A percentile compares a stretch with the other conserved stretches of the same genome.
Conservation (phyloP, 2,113 vertebrate species). For the Bubalus kerabau region DNA sequence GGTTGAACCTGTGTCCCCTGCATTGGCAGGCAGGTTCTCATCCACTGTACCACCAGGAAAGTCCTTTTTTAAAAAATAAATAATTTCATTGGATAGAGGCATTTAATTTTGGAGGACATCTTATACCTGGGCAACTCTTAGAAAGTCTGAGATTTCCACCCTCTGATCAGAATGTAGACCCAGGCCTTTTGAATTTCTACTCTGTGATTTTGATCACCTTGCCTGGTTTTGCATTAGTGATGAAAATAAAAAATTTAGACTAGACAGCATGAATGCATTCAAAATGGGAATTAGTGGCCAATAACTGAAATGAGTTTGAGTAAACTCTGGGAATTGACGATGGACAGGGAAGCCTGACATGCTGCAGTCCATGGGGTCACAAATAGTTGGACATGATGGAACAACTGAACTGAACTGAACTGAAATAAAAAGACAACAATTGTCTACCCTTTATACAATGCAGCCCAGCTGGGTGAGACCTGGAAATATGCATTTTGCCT, state of each 20-base stretch:
- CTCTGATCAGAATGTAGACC: background rate
- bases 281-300: background rate
- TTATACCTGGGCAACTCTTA: background rate
- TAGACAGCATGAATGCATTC: background rate
- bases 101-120: too few species aligned
- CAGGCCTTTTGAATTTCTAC: rapidly evolving
- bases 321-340: background rate
- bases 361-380: background rate
- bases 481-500: background rate
- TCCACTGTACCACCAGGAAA: background rate
- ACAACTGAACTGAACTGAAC: background rate
- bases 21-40: background rate
- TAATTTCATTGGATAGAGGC: background rate
- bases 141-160: background rate
- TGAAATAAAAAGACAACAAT: background rate
- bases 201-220: background rate
- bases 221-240: background rate
- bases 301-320: background rate
- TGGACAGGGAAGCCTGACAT: background rate
- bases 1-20: background rate
- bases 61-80: background rate
- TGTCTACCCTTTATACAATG: rapidly evolving
- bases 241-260: background rate
- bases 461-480: background rate
- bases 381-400: background rate